Evolutionary conservation across 2,113 vertebrate species (phyloP), one percentile per base, ranked within the genome.

Genomic region (Dendropsophus ebraccatus): DNA sequence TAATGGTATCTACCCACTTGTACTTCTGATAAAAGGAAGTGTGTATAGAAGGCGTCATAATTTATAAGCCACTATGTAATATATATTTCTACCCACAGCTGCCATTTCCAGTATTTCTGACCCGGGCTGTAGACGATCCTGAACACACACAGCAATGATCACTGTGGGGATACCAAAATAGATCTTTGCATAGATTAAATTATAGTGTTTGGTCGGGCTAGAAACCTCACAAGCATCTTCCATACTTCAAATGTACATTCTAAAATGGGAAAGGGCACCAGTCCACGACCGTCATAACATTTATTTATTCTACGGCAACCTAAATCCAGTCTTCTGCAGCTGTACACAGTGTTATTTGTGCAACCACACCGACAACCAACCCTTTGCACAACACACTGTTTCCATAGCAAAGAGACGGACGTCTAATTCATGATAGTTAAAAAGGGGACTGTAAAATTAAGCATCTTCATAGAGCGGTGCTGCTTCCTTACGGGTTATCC

Each of bases 171-270:
- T 19, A 74, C 52, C 11, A 30, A 83, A 74, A 73, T 74, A 83
- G 82, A 83, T 28, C 82, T 47, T 45, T 32, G 35, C 82, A 84
- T 84, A 84, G 50, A 74, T 60, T 56, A 75, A 84, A 84, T 74
- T 84, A 84, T 74, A 74, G 82, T 19, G 69, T 70, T 58, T 35
- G 14, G 50, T 60, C 16, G 30, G 37, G 60, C 35, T 83, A 28
- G 60, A 54, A 83, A 54, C 65, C 81, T 73, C 67, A 54, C 49
- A 56, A 50, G 41, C 62, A 21, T 82, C 80, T 70, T 82, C 80
- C 25, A 67, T 79, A 79, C 76, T 79, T 37, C 28, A 79, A 58
- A 37, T 37, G 52, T 25, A 58, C 54, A 79, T 58, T 41, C 77
- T 80, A 80, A 80, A 80, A 25, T 45, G 35, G 50, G 56, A 80